Conservation (phyloP, 2,113 vertebrate genomes). For the Scatophagus argus region DNA sequence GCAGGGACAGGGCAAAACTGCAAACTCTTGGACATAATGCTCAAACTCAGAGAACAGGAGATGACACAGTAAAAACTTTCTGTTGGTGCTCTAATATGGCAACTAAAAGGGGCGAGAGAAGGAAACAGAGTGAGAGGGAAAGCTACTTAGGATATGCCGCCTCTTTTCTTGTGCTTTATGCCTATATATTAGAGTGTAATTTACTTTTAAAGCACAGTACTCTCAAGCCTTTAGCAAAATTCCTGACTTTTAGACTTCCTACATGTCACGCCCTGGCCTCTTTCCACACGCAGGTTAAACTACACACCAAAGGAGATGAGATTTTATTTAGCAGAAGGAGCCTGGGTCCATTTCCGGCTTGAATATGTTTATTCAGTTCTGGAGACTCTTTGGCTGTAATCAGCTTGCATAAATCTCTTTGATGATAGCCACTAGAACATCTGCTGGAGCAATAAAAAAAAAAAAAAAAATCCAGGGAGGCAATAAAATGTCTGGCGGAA, state of each 20-base stretch:
- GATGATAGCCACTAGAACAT: constrained; percentile 82
- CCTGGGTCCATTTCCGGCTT: constrained; percentile 63
- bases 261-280: not conserved
- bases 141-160: not conserved
- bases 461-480: constrained; percentile 72
- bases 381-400: constrained; percentile 77
- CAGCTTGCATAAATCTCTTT: constrained; percentile 85
- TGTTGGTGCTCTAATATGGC: not conserved
- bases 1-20: not conserved
- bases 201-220: not conserved
- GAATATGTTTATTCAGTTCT: constrained; percentile 80
- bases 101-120: not conserved
- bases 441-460: constrained; percentile 77
- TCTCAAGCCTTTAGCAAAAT: not conserved
- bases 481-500: constrained; percentile 76
- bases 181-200: not conserved
- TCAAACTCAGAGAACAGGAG: not conserved
- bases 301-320: constrained; percentile 48
- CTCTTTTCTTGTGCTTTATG: constrained; percentile 3
- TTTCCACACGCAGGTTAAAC: constrained; percentile 35
- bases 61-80: not conserved
- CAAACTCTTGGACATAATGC: not conserved
- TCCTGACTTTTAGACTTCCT: not conserved
- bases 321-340: constrained; percentile 63
- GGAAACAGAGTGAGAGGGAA: not conserved